Evolutionary conservation across 2,888 invertebrate genomes (phyloP).

Genomic region (Linnaemya tessellans): DNA sequence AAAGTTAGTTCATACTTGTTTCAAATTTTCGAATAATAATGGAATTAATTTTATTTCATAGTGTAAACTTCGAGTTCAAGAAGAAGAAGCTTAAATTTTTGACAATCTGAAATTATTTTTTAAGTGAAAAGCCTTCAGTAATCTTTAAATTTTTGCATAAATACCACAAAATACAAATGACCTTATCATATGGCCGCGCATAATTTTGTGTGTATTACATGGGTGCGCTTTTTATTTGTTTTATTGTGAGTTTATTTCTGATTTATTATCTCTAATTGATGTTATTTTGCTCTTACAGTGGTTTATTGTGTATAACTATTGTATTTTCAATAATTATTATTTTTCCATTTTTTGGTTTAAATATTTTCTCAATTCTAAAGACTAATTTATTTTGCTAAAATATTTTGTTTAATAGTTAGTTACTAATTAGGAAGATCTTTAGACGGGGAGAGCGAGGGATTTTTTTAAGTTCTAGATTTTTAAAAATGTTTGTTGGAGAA

Average conservation of each 20-base stretch:
- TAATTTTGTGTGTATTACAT: neutral
- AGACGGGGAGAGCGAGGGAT: neutral
- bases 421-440: conserved; percentile 51
- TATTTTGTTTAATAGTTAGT: conserved; percentile 27
- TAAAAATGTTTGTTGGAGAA: conserved; percentile 56
- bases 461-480: conserved; percentile 23
- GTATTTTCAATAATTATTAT: neutral
- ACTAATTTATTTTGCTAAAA: conserved; percentile 21
- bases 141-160: neutral
- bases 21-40: neutral
- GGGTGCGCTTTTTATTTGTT: conserved; percentile 3
- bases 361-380: conserved; percentile 37
- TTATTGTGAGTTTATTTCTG: conserved; percentile 6
- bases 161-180: neutral
- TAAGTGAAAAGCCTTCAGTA: neutral
- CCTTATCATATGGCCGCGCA: neutral
- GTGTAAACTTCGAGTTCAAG: too few relatives aligned
- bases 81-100: too few relatives aligned
- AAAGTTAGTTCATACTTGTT: too few relatives aligned
- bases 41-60: neutral
- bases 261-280: conserved; percentile 62
- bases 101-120: neutral
- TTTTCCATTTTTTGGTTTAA: neutral
- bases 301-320: conserved; percentile 29
- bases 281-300: conserved; percentile 70